Conservation (phyloP, 2,113 vertebrate genomes). For the Zapornia atra region DNA sequence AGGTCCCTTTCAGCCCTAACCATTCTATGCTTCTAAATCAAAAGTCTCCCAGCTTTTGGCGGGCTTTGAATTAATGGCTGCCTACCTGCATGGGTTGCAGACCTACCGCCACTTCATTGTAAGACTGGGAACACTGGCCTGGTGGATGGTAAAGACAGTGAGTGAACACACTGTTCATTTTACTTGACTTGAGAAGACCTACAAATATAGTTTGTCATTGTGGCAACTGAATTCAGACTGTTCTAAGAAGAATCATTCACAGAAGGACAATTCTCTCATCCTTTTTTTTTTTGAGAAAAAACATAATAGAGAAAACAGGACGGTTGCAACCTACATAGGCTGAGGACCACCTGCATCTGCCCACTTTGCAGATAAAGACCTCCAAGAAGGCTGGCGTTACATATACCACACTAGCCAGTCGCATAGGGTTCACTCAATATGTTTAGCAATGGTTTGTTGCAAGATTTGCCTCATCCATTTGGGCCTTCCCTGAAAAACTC, state of each 20-base stretch:
- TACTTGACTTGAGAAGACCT: not conserved
- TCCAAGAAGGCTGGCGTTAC: not conserved
- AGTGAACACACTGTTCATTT: not conserved
- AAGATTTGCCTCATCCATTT: not conserved
- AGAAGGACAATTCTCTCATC: not conserved
- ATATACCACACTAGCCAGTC: no score
- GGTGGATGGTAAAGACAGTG: not conserved
- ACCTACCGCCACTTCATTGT: not conserved
- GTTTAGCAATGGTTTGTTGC: not conserved
- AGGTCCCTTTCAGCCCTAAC: no score
- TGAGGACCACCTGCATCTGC: not conserved
- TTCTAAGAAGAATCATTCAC: not conserved
- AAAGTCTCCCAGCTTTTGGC: not conserved
- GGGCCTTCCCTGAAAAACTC: not conserved
- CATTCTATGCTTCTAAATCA: not conserved
- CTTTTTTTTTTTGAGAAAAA: not conserved
- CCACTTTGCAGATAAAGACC: not conserved
- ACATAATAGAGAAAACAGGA: not conserved
- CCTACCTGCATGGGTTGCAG: not conserved
- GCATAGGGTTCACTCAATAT: no score
- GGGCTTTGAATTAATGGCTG: not conserved
- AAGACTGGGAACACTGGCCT: not conserved
- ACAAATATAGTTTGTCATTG: not conserved
- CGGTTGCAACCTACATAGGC: not conserved
- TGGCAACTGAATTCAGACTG: not conserved